These are phyloP conservation scores for Drosophila mimetica DNA, from an alignment of 2,888 invertebrate species.

Conservation along the genomic window DNA sequence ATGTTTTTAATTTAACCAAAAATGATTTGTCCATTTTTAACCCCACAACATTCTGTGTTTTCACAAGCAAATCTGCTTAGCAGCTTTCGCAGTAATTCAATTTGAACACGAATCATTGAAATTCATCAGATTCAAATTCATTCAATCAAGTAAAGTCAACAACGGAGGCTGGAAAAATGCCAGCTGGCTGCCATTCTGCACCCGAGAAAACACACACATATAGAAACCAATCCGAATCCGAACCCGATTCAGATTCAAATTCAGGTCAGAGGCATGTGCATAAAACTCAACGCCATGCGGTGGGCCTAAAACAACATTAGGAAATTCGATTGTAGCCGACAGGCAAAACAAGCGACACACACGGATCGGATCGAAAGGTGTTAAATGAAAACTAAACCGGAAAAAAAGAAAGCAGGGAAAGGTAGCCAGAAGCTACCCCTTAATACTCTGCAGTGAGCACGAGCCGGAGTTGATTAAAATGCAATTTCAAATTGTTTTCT, in stretches of 20 bases:
- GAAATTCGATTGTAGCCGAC: slow-evolving; percentile 39
- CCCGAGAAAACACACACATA: background rate
- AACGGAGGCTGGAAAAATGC: slow-evolving; percentile 46
- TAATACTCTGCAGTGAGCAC: slow-evolving; percentile 12
- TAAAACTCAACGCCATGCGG: slow-evolving; percentile 42
- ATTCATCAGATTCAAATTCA: slow-evolving; percentile 32
- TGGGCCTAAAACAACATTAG: slow-evolving; percentile 69
- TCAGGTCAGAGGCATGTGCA: slow-evolving; percentile 49
- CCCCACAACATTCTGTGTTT: slow-evolving; percentile 13
- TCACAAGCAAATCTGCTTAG: slow-evolving; percentile 38
- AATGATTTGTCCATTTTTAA: background rate
- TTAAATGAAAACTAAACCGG: slow-evolving; percentile 70
- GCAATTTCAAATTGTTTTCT: slow-evolving; percentile 72
- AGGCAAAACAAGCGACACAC: slow-evolving; percentile 41
- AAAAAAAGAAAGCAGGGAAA: slow-evolving; percentile 9
- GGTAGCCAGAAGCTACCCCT: slow-evolving; percentile 14
- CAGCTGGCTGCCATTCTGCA: slow-evolving; percentile 21
- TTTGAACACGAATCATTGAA: slow-evolving; percentile 36
- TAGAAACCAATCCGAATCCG: slow-evolving; percentile 22
- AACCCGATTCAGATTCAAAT: slow-evolving; percentile 16
- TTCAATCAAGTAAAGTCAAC: slow-evolving; percentile 63
- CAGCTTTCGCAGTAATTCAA: slow-evolving; percentile 40
- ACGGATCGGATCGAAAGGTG: slow-evolving; percentile 49
- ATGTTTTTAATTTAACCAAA: slow-evolving; percentile 1
- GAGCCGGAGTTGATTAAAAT: slow-evolving; percentile 73